These are phyloP conservation scores for Hydrotaea cyrtoneurina DNA, from an alignment of 2,888 invertebrate genomes.

Conservation along the genomic window DNA sequence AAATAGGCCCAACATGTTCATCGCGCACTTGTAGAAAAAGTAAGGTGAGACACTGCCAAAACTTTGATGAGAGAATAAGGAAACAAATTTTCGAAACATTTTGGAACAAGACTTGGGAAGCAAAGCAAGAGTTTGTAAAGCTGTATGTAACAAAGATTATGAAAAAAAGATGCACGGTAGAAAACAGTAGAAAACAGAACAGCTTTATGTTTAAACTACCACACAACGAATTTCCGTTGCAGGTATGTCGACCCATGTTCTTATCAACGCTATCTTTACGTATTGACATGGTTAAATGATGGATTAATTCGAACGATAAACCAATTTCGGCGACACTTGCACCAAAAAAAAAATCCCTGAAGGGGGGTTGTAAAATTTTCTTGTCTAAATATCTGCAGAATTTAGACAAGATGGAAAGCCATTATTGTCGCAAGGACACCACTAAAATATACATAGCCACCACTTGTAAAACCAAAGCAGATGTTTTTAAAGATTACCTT, in stretches of 20 bases:
- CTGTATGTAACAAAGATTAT: not conserved
- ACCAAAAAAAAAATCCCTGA: too few species aligned
- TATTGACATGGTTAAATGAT: too few species aligned
- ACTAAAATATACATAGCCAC: too few species aligned
- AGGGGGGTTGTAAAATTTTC: too few species aligned
- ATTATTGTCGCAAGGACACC: too few species aligned
- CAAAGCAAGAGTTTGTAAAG: not conserved
- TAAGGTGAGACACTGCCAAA: conserved; percentile 7
- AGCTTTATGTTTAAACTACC: not conserved
- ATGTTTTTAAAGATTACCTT: not conserved
- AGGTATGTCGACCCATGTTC: too few species aligned
- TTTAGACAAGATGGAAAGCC: too few species aligned
- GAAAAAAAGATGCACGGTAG: not conserved
- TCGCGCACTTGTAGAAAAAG: not conserved
- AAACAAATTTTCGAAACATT: not conserved
- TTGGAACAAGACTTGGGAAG: not conserved
- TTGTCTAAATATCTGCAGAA: too few species aligned
- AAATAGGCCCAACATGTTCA: not conserved
- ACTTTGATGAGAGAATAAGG: conserved; percentile 3
- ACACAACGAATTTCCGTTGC: too few species aligned
- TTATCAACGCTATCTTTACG: too few species aligned
- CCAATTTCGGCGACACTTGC: too few species aligned
- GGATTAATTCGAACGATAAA: too few species aligned
- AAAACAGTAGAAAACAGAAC: conserved; percentile 2
- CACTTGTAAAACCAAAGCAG: not conserved